Evolutionary conservation across 2,797 vertebrate species (phyloP).

Genomic region (Peromyscus attwateri): DNA sequence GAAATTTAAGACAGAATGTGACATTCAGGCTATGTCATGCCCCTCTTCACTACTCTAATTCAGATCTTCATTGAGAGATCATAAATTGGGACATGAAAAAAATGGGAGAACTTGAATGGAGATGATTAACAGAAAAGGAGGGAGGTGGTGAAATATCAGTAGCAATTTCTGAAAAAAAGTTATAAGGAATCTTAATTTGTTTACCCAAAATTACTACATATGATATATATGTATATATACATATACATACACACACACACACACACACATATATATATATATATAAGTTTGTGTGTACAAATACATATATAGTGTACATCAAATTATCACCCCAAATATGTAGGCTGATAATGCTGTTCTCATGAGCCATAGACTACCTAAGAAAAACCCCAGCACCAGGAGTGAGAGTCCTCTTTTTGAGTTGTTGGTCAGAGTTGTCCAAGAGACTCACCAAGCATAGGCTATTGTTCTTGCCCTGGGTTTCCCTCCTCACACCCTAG

Average conservation of each 20-base stretch:
- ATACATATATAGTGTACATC: background rate
- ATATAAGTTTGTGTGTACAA: background rate
- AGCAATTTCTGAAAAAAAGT: background rate
- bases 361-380: background rate
- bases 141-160: background rate
- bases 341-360: background rate
- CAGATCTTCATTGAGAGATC: background rate
- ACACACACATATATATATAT: background rate
- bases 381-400: background rate
- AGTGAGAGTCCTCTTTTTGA: background rate
- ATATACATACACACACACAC: too few relatives aligned
- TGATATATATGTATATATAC: too few relatives aligned
- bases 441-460: background rate
- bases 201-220: background rate
- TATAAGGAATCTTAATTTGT: background rate
- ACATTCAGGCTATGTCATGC: background rate
- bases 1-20: background rate
- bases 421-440: too few relatives aligned
- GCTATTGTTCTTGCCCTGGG: background rate
- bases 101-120: background rate
- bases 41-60: background rate
- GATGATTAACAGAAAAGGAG: background rate
- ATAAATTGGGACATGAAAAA: background rate
- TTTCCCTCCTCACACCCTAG: background rate
- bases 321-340: background rate